Evolutionary conservation across 92 coral and sea anemone genomes (phyloP).

Genomic region (Palythoa heliodiscus): DNA sequence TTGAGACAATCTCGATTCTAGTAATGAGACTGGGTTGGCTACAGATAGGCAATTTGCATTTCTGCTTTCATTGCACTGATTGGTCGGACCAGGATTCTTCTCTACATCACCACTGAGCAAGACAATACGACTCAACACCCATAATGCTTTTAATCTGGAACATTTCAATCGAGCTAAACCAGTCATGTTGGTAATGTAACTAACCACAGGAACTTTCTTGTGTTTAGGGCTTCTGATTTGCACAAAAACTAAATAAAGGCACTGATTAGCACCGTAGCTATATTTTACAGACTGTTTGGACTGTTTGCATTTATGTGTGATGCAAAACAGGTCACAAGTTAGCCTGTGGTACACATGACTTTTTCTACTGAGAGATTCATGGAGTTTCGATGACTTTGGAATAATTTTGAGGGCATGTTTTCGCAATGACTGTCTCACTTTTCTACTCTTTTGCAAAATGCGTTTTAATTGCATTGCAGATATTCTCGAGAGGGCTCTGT

Average conservation of each 20-base stretch:
- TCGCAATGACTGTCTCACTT: constrained; percentile 25
- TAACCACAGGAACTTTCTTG: constrained; percentile 33
- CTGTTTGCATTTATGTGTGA: constrained; percentile 6
- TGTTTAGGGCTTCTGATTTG: constrained; percentile 35
- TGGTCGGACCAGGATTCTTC: constrained; percentile 38
- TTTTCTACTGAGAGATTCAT: constrained; percentile 43
- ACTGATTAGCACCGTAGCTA: constrained; percentile 24
- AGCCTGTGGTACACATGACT: constrained; percentile 35
- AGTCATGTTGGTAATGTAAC: constrained; percentile 19
- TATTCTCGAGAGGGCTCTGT: constrained; percentile 45
- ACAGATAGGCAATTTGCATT: constrained; percentile 20
- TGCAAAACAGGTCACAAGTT: constrained; percentile 21
- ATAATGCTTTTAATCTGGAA: constrained; percentile 29
- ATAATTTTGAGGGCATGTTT: constrained; percentile 36
- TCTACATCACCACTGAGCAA: constrained; percentile 42
- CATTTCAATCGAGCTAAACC: constrained; percentile 40
- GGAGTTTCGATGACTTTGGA: constrained; percentile 45
- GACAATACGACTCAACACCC: constrained; percentile 22
- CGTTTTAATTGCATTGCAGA: constrained; percentile 36
- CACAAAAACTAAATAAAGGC: constrained; percentile 9
- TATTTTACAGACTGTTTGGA: neutral
- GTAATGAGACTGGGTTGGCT: constrained; percentile 44
- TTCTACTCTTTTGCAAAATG: constrained; percentile 30
- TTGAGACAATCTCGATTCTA: constrained; percentile 43
- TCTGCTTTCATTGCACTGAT: constrained; percentile 36